Percentiles rank a stretch among this genome's conserved stretches.
Conservation (phyloP, 2,113 vertebrate genomes). For the Corynorhinus townsendii region DNA sequence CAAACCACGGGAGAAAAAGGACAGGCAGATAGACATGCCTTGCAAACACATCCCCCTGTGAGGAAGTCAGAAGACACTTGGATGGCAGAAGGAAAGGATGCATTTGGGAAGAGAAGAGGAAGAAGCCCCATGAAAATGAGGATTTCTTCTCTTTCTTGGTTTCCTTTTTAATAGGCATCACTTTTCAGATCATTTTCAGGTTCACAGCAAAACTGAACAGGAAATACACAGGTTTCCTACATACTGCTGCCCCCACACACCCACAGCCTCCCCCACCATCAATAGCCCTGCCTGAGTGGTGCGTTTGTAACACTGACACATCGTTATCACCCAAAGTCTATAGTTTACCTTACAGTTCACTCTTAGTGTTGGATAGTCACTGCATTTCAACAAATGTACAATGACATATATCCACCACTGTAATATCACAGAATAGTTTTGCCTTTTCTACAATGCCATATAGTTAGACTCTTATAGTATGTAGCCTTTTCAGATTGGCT, state of each 20-base stretch:
- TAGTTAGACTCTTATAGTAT: background rate
- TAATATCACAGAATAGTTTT: background rate
- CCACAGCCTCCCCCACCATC: background rate
- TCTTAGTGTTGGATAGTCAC: background rate
- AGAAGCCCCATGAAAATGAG: background rate
- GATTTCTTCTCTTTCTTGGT: background rate
- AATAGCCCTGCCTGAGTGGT: background rate
- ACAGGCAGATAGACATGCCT: background rate
- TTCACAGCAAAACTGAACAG: background rate
- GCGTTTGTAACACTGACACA: background rate
- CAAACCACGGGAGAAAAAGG: slow-evolving; percentile 52
- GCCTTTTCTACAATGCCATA: background rate
- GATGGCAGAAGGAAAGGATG: background rate
- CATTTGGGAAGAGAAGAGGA: background rate
- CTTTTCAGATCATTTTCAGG: background rate
- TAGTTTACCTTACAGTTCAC: background rate
- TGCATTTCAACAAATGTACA: background rate
- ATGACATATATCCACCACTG: background rate
- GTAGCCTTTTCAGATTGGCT: background rate
- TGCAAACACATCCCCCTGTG: slow-evolving; percentile 5
- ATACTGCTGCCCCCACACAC: background rate
- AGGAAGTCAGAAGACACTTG: slow-evolving; percentile 28
- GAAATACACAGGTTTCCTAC: background rate
- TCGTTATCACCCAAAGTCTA: too few relatives aligned
- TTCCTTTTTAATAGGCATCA: background rate